A percentile compares a stretch with the other conserved stretches of the same genome.
phyloP scores from a whole-genome alignment of 2,888 invertebrate species.

The Ommatoiulus sabulosus region DNA sequence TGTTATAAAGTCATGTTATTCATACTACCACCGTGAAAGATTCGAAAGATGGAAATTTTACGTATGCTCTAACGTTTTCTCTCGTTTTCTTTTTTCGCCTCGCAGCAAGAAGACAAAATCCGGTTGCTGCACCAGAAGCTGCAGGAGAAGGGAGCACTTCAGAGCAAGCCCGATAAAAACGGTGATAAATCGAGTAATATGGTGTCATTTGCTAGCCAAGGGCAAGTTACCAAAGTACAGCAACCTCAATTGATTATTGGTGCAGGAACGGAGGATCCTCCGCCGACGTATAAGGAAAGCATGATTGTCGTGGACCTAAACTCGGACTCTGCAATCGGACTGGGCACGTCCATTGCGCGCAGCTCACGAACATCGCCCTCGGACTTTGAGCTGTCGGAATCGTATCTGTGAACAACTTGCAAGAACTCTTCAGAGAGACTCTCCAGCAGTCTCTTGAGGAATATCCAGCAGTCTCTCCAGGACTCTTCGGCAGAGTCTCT shows the following conservation, averaged over 20 bases:
- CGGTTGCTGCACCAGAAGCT: conserved; percentile 61
- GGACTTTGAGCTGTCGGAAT: conserved; percentile 89
- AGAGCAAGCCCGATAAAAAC: conserved; percentile 57
- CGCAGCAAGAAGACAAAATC: conserved; percentile 64
- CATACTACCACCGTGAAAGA: too few relatives aligned
- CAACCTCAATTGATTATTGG: conserved; percentile 12
- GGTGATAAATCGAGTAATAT: conserved; percentile 46
- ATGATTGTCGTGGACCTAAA: conserved; percentile 82
- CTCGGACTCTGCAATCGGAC: conserved; percentile 81
- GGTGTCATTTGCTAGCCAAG: conserved; percentile 42
- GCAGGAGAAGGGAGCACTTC: conserved; percentile 61
- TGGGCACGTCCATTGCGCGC: conserved; percentile 73
- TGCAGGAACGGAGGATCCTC: conserved; percentile 47
- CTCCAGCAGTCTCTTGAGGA: too few relatives aligned
- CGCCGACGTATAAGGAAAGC: conserved; percentile 65
- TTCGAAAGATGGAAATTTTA: too few relatives aligned
- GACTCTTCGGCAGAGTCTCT: too few relatives aligned
- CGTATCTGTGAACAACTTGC: conserved; percentile 75
- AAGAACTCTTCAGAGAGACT: neutral
- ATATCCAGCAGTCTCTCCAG: too few relatives aligned
- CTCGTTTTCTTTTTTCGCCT: neutral
- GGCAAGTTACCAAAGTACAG: conserved; percentile 46
- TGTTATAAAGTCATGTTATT: too few relatives aligned
- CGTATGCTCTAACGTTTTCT: too few relatives aligned
- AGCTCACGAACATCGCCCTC: conserved; percentile 85